Evolutionary conservation across 2,888 invertebrate species (phyloP), one percentile per base, ranked within the genome.

Genomic region (Graphium colonna): DNA sequence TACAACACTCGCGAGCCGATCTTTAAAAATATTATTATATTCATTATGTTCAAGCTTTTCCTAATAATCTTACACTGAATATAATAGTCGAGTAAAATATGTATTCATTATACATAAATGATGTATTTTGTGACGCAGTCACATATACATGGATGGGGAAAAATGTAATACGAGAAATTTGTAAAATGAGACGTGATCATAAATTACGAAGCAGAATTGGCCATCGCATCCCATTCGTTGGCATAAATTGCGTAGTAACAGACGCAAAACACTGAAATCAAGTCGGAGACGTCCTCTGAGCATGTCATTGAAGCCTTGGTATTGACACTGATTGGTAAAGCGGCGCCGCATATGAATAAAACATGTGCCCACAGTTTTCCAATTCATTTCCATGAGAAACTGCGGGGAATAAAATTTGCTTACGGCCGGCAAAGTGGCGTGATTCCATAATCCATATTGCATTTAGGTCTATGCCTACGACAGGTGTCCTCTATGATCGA

Each of bases 321-420:
- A 81, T 68, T 80, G 80, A 77, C 78, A 79, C 67, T 79, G 79
- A 77, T 74, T 73, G 68, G 77, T 77, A 66, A 74, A 67, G 68
- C 71, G 65, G 71, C 71, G 70, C 67, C 66, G 63, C 52, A 36
- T 55, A 74, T 79, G 65, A 69, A 81, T 80, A 76, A 78, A 76
- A 64, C 72, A 79, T 71, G 38, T 54, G 52, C 50, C 54, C 61
- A 59, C 60, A 56, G 62, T 63, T 71, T 70, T 68, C 67, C 66
- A 64, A 64, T 46, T 55, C 46, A 70, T 69, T 71, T 73, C 67
- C 75, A 75, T 74, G 65, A 71, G 69, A 71, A 64, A 64, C 61
- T 52, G 48, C 51, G 48, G 49, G 57, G 64, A 65, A 57, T 61
- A 57, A 54, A 31, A 31, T 56, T 53, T 54, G 48, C 31, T 59